Base-by-base conservation (phyloP, 2,797 vertebrate genomes). In the Takifugu rubripes region DNA sequence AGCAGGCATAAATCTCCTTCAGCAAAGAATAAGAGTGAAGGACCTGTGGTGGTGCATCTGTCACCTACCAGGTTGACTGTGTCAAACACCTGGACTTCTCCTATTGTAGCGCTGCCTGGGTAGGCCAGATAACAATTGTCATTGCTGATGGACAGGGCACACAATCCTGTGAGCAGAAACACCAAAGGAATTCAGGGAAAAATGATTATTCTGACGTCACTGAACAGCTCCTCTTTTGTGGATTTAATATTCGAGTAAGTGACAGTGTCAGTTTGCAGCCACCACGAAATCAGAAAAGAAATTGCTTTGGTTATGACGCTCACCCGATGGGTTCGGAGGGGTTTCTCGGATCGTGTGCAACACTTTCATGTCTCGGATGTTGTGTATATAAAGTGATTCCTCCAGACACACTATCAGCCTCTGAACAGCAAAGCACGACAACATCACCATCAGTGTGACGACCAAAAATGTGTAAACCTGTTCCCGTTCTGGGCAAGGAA, bases 301-400 rank as follows among this genome's bases (percentile, higher is more conserved):
- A 43, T 21, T 5, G 27, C 27, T 3, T 29, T 29, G 27, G 27
- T 29, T 29, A 29, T 29, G 9, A 17, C 7, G 57, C 83, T 61
- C 72, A 98, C 97, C 97, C 82, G 95, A 93, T 29, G 96, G 97
- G 86, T 99, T 98, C 26, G 97, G 96, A 15, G 97, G 97, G 0
- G 97, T 99, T 88, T 99, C 97, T 84, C 97, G 90, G 88, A 99
- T 99, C 25, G 96, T 99, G 80, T 99, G 97, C 77, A 99, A 90
- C 46, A 99, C 97, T 90, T 99, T 99, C 97, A 99, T 99, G 88
- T 99, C 97, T 86, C 97, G 87, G 83, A 99, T 99, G 85, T 99
- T 99, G 90, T 99, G 97, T 74, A 99, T 98, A 67, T 99, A 99
- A n/a, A 99, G 94, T 3, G 95, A 97, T 83, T 99, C 97, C 72